Base-by-base conservation (phyloP, 2,797 vertebrate species). In the Acrocephalus scirpaceus region DNA sequence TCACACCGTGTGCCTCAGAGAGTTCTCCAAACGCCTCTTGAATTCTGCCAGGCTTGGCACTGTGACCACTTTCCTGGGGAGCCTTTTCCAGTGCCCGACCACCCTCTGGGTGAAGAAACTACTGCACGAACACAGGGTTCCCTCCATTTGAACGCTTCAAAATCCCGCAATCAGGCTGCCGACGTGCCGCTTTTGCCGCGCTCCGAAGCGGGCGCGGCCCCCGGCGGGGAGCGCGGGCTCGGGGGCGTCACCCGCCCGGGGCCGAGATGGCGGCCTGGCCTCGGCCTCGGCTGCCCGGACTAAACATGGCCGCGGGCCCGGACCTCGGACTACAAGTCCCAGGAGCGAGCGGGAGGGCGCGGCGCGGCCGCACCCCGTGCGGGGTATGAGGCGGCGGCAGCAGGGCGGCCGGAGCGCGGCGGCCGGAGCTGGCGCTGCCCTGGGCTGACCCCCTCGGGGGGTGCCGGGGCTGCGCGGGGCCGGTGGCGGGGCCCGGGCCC, bases 131-230 rank as follows among this genome's bases (percentile, higher is more conserved):
- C 15, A 2, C 34, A 4, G 44, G 0, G 25, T 22, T 38, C 13
- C 4, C 2, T 2, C 40, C 13, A 13, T 3, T 9, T 34, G 20
- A 69, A 36, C 12, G 8, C 58, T 13, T 2, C 13, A 0, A 8
- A 13, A 22, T 5, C 5, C 44, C 18, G 10, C 30, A 8, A 0
- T 2, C 20, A 0, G 1, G 25, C 71, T 11, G 18, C 12, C 29
- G 1, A 0, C 27, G 1, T 0, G 5, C 8, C 5, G 7, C 1
- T 1, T 9, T 1, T 0, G 12, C 20, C 1, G 17, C 15, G 4
- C 50, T 8, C 5, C 1, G 21, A 1, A 18, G 29, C 34, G 2
- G 14, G 9, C 4, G 54, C 44, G 5, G 25, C 25, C 5, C 34
- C 5, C 34, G 18, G 32, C 4, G 12, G 10, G 14, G 2, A 8